Evolutionary conservation across 1,140 invertebrate species (phyloP), one percentile per base, ranked within the genome.

Genomic region (Drosophila burlai): DNA sequence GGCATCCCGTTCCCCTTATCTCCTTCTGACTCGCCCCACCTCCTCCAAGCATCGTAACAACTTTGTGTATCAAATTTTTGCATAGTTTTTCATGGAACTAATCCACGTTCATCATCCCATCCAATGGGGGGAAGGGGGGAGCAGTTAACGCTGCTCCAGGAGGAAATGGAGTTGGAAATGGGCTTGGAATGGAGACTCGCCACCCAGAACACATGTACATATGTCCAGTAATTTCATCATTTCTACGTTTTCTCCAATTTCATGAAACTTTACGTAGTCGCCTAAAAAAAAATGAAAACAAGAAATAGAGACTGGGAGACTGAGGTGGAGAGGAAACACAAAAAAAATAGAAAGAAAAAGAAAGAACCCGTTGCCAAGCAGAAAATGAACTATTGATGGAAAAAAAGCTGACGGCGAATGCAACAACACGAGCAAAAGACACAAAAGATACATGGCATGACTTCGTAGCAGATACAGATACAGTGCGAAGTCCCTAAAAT

Each of bases 221-320:
- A 89, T 75, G 84, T 89, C 81, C 85, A 84, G 85, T 84, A 89
- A 84, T 89, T 89, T 90, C 85, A 89, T 89, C 84, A 90, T 84
- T 84, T 76, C 81, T 84, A 84, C 66, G 84, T 87, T 90, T 89
- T 84, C 85, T 87, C 81, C 84, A 72, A 89, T 90, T 89, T 89
- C 85, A 87, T 80, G 73, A 68, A 89, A 69, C 76, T 73, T 83
- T 83, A 77, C 77, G 78, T 81, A 68, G 79, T 45, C 43, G 15
- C 18, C 72, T 38, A 47, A 61, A 77, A 76, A 52, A 76, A 62
- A 57, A 71, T 42, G 60, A 68, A 65, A 69, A 57, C 38, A 69
- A 45, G 63, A 69, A 57, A 69, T 54, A 54, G 46, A 79, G 36
- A 45, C 8, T 52, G n/a, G 38, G 31, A 34, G 45, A 36, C 31